These are phyloP conservation scores for Enteromius trimaculatus DNA, from an alignment of 2,797 vertebrate species.

Conservation along the genomic window DNA sequence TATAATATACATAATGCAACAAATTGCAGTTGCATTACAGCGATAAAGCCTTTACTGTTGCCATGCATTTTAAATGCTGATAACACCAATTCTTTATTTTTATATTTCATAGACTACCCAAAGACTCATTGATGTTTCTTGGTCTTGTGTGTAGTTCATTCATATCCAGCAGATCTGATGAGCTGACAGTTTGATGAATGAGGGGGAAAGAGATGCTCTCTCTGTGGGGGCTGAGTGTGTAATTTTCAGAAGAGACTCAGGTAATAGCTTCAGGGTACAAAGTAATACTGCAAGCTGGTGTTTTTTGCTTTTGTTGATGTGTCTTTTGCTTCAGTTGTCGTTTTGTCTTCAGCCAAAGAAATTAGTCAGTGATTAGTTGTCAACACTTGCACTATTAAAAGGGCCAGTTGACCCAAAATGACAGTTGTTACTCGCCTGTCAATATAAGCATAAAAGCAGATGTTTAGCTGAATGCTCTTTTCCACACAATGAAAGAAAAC, in stretches of 20 bases:
- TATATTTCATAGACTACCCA: not conserved
- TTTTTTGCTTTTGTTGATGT: not conserved
- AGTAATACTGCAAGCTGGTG: not conserved
- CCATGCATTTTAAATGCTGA: not conserved
- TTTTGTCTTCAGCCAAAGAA: not conserved
- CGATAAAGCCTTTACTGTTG: not conserved
- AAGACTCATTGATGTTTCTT: conserved; percentile 28
- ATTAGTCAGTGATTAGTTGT: not conserved
- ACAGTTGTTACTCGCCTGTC: not conserved
- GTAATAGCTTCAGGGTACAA: conserved; percentile 23
- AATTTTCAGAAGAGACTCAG: conserved; percentile 37
- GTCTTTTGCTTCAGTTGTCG: not conserved
- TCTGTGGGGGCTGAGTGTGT: conserved; percentile 31
- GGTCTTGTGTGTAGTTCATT: conserved; percentile 37
- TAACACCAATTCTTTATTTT: conserved; percentile 7
- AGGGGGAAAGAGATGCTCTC: conserved; percentile 22
- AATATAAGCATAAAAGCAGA: not conserved
- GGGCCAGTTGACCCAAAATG: not conserved
- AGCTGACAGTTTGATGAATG: conserved; percentile 49
- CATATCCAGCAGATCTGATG: conserved; percentile 32
- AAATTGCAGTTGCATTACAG: not conserved
- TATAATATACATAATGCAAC: not conserved
- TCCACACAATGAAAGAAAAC: not conserved
- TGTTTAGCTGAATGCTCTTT: conserved; percentile 1
- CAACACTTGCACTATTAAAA: not conserved